Percentiles rank a stretch among this genome's conserved stretches.
These are phyloP conservation scores for Lepidotrigona ventralis DNA, from an alignment of 1,140 invertebrate genomes.

Conservation along the genomic window DNA sequence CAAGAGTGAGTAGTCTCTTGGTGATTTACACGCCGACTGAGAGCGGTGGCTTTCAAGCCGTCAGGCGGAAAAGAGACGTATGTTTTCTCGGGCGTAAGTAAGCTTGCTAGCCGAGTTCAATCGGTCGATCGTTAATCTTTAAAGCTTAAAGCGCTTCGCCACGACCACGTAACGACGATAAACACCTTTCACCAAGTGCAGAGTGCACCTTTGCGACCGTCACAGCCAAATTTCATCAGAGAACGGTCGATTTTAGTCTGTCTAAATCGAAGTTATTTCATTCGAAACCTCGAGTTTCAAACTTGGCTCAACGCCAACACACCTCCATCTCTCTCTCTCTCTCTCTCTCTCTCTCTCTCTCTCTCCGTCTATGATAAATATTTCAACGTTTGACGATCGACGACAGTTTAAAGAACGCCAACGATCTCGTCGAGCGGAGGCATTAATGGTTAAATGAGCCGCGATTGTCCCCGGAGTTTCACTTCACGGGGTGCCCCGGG, in stretches of 20 bases:
- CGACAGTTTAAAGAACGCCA: not conserved
- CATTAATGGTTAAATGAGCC: constrained; percentile 24
- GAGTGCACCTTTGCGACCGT: not conserved
- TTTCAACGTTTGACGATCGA: not conserved
- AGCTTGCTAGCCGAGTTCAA: constrained; percentile 19
- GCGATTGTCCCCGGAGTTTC: constrained; percentile 22
- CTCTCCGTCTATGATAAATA: not conserved
- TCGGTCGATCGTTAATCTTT: constrained; percentile 49
- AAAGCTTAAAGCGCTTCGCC: not conserved
- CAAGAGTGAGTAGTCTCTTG: not conserved
- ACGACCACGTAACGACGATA: constrained; percentile 19
- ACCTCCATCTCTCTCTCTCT: too few species aligned
- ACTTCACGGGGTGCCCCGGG: not conserved
- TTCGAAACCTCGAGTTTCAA: too few species aligned
- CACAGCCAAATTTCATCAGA: too few species aligned
- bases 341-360: too few species aligned
- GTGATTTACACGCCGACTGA: constrained; percentile 4
- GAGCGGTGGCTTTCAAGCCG: constrained; percentile 53
- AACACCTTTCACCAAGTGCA: constrained; percentile 4
- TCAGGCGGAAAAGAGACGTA: constrained; percentile 25
- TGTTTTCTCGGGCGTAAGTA: constrained; percentile 19
- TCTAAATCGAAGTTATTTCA: too few species aligned
- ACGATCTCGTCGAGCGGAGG: not conserved
- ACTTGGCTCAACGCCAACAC: too few species aligned
- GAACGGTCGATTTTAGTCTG: too few species aligned